phyloP scores from a whole-genome alignment of 2,888 invertebrate genomes.

The Caenorhabditis sp. region DNA sequence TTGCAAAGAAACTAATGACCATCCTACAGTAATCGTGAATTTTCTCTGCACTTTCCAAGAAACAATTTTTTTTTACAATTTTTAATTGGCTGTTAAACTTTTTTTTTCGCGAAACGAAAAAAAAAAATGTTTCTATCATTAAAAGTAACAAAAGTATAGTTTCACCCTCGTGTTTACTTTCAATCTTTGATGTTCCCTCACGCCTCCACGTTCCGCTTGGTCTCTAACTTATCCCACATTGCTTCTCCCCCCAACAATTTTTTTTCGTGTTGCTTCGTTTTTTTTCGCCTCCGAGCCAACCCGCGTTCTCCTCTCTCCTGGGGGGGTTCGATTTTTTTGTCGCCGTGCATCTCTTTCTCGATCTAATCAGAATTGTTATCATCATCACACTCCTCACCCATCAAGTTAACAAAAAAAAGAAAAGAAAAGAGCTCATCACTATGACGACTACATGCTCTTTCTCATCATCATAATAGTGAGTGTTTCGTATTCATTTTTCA shows the following conservation, averaged over 20 bases:
- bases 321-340: neutral
- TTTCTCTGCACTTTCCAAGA: too few species aligned
- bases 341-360: neutral
- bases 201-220: neutral
- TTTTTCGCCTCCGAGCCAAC: neutral
- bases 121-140: neutral
- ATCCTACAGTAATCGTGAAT: too few species aligned
- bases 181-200: neutral
- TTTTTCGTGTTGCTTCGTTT: neutral
- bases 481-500: conserved; percentile 9
- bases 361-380: neutral
- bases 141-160: neutral
- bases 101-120: too few species aligned
- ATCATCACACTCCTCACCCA: too few species aligned
- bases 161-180: neutral
- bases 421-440: neutral
- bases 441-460: neutral
- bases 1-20: too few species aligned
- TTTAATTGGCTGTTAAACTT: too few species aligned
- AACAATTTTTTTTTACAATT: too few species aligned
- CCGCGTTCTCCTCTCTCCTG: neutral
- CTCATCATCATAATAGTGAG: too few species aligned
- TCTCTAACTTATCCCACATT: neutral
- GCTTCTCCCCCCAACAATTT: neutral
- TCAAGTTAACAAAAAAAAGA: too few species aligned